Evolutionary conservation across 2,888 invertebrate species (phyloP), one percentile per base, ranked within the genome.

Genomic region (Tortricodes alternella): DNA sequence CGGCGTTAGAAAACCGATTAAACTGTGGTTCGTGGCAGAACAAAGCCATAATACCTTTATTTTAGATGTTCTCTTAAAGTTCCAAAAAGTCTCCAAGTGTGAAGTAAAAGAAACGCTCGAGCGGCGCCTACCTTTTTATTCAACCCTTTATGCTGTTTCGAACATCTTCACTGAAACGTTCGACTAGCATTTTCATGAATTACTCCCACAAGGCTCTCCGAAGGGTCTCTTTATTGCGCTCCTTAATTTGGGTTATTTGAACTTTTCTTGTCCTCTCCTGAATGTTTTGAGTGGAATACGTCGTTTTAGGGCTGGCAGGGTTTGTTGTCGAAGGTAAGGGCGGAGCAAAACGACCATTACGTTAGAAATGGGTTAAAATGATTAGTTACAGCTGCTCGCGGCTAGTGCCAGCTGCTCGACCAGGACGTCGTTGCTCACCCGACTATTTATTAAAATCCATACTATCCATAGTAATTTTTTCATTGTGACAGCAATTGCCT

Each of bases 171-270:
- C 71, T 63, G 71, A 67, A 74, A 75, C 74, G 71, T 79, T 76
- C 75, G 71, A 71, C 75, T 72, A 74, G 76, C 78, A 76, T 84
- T 83, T 78, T 74, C 82, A 78, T 77, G 81, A 85, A 86, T 83
- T 69, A 79, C 75, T 81, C 82, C 83, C 81, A 73, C 76, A 82
- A 81, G 82, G 78, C 76, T 77, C 79, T 78, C 70, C 74, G 68
- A 80, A 81, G 78, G 83, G 82, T 80, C 79, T 73, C 76, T 82
- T 83, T 83, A 83, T 83, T 81, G 78, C 77, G 71, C 71, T 75
- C 78, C 79, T 84, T 84, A 82, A 83, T 84, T 83, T 79, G 71
- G 80, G 80, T 80, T 83, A 83, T 83, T 83, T 81, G 78, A 82
- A 83, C 78, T 83, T 80, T 80, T 76, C 79, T 78, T 74, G 74